Percentiles rank a stretch among this genome's conserved stretches.
Evolutionary conservation across 2,888 invertebrate species (phyloP).

Genomic region (Dorcus parallelipipedus): DNA sequence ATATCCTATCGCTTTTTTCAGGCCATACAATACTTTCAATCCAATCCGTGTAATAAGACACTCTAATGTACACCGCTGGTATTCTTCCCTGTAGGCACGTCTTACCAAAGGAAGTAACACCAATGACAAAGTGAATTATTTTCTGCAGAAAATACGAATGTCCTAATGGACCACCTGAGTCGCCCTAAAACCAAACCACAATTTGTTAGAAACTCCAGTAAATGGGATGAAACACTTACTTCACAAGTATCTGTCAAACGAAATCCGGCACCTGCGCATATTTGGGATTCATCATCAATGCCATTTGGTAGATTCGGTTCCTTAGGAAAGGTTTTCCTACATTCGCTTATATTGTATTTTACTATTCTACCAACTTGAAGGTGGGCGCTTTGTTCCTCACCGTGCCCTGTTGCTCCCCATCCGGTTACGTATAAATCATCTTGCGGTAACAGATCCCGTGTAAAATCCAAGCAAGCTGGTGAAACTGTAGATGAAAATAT

Average conservation of each 20-base stretch:
- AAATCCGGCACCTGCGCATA: not conserved
- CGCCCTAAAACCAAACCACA: no score
- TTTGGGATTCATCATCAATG: not conserved
- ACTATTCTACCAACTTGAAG: conserved; percentile 49
- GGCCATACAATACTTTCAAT: no score
- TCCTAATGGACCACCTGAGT: no score
- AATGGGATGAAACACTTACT: no score
- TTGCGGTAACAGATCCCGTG: not conserved
- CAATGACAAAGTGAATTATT: not conserved
- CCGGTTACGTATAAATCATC: conserved; percentile 47
- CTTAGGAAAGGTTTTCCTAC: not conserved
- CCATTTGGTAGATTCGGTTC: not conserved
- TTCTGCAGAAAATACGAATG: not conserved
- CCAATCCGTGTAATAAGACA: no score
- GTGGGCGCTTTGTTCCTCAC: conserved; percentile 34
- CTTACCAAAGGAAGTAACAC: no score
- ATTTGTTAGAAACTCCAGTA: no score
- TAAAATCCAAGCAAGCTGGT: conserved; percentile 49
- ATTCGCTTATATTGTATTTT: conserved; percentile 27
- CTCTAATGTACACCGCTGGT: no score
- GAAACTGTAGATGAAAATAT: conserved; percentile 43
- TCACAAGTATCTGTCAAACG: no score
- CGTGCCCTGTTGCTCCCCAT: conserved; percentile 46
- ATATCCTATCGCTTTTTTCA: no score
- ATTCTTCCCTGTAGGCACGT: no score